Evolutionary conservation across 2,113 vertebrate species (phyloP).

Genomic region (Brachypodius melanocephalos): DNA sequence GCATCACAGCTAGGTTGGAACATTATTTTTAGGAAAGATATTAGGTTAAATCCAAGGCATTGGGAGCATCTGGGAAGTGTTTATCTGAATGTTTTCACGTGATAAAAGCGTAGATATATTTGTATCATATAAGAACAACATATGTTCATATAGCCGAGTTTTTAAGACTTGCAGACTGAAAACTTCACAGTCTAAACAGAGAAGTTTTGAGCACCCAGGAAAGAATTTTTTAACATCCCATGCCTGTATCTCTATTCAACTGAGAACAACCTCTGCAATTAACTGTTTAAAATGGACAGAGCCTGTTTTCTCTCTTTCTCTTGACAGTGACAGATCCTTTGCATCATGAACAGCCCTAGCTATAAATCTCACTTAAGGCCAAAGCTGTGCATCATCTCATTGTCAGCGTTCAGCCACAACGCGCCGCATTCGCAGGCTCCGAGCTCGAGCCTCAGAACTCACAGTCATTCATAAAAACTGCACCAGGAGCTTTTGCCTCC

Average conservation of each 20-base stretch:
- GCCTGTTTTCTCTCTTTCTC: neutral
- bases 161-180: neutral
- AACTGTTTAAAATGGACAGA: neutral
- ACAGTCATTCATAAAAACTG: neutral
- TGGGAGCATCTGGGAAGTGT: neutral
- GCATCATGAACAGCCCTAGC: neutral
- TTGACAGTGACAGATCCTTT: conserved; percentile 30
- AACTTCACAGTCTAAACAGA: neutral
- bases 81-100: neutral
- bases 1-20: neutral
- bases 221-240: neutral
- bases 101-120: neutral
- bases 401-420: neutral
- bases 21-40: neutral
- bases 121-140: neutral
- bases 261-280: conserved; percentile 2
- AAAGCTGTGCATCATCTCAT: neutral
- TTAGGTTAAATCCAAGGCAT: neutral
- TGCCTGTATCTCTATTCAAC: neutral
- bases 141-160: neutral
- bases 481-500: neutral
- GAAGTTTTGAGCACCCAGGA: neutral
- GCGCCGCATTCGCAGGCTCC: fast-evolving
- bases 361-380: conserved; percentile 40
- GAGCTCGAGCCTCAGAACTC: neutral